Percentiles rank a stretch among this genome's conserved stretches.
Conservation (phyloP, 2,797 vertebrate genomes). For the Catharus ustulatus region DNA sequence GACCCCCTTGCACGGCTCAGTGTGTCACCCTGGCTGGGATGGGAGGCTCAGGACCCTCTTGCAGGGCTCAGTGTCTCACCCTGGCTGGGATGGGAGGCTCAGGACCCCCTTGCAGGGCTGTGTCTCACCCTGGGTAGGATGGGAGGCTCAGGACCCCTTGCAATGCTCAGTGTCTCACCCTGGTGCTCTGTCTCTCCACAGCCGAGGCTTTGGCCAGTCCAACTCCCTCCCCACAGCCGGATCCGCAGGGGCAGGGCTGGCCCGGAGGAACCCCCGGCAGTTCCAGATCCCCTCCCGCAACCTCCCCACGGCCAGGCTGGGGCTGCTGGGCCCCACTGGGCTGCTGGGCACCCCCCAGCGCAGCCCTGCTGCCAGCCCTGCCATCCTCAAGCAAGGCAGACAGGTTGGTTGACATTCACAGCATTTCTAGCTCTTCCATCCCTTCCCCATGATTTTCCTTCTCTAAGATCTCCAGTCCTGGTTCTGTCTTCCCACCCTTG, state of each 20-base stretch:
- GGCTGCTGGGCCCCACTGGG: conserved; percentile 87
- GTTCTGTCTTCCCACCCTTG: neutral
- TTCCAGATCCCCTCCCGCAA: conserved; percentile 95
- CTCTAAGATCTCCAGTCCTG: neutral
- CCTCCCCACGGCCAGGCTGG: conserved; percentile 88
- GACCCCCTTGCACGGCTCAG: neutral
- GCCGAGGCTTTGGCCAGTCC: conserved; percentile 92
- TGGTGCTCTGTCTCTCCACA: conserved; percentile 9
- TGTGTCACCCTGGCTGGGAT: neutral
- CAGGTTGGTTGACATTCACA: conserved; percentile 77
- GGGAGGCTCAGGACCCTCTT: neutral
- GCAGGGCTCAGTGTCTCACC: rapidly evolving
- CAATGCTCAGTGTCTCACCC: too few relatives aligned
- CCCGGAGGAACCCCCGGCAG: conserved; percentile 90
- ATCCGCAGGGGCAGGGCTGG: conserved; percentile 86
- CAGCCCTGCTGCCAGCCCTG: conserved; percentile 86
- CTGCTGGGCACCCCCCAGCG: conserved; percentile 88
- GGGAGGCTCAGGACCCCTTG: neutral
- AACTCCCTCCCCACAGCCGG: conserved; percentile 92
- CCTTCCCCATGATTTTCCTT: neutral
- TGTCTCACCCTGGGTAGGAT: neutral
- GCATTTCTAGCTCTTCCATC: neutral
- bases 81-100: rapidly evolving
- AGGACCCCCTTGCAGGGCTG: too few relatives aligned
- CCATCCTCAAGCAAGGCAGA: conserved; percentile 92